Percentiles rank a stretch among this genome's conserved stretches.
These are phyloP conservation scores for Pleuronectes platessa DNA, from an alignment of 2,113 vertebrate genomes.

Conservation along the genomic window DNA sequence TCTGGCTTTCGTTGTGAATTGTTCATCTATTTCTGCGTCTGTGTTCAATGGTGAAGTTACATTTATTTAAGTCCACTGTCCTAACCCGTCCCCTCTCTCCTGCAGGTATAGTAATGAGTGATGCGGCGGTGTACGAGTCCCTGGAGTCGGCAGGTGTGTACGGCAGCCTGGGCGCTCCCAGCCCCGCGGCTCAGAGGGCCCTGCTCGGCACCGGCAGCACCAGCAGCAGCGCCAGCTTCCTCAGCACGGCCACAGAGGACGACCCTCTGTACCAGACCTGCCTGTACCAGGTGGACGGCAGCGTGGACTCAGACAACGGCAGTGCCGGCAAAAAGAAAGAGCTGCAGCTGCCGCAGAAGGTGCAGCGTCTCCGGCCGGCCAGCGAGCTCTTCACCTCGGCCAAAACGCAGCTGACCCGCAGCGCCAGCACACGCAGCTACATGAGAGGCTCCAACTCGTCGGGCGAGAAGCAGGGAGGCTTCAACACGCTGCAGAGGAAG, in stretches of 20 bases:
- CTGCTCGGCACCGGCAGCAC: constrained; percentile 76
- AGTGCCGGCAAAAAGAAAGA: constrained; percentile 33
- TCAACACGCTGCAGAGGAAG: constrained; percentile 83
- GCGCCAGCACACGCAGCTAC: constrained; percentile 89
- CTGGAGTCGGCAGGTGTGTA: constrained; percentile 92
- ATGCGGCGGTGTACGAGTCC: constrained; percentile 91
- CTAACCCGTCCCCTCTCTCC: constrained; percentile 22
- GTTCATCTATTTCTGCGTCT: too few species aligned
- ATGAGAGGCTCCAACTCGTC: constrained; percentile 50
- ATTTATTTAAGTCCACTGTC: not conserved
- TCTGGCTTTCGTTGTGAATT: too few species aligned
- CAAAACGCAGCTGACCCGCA: constrained; percentile 81
- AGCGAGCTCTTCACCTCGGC: constrained; percentile 77
- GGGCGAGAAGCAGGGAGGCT: constrained; percentile 72
- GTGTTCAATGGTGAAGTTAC: not conserved
- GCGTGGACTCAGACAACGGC: constrained; percentile 30
- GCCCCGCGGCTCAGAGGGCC: constrained; percentile 73
- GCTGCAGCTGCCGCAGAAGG: constrained; percentile 22
- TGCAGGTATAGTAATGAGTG: constrained; percentile 91
- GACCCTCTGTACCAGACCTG: constrained; percentile 94
- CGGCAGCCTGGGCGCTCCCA: constrained; percentile 84
- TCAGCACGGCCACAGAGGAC: constrained; percentile 81
- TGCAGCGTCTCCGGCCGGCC: constrained; percentile 69
- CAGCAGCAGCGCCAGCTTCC: constrained; percentile 82
- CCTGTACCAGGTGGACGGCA: constrained; percentile 76